A percentile compares a stretch with the other conserved stretches of the same genome.
phyloP scores from a whole-genome alignment of 2,888 invertebrate genomes.

The Callinectes sapidus region DNA sequence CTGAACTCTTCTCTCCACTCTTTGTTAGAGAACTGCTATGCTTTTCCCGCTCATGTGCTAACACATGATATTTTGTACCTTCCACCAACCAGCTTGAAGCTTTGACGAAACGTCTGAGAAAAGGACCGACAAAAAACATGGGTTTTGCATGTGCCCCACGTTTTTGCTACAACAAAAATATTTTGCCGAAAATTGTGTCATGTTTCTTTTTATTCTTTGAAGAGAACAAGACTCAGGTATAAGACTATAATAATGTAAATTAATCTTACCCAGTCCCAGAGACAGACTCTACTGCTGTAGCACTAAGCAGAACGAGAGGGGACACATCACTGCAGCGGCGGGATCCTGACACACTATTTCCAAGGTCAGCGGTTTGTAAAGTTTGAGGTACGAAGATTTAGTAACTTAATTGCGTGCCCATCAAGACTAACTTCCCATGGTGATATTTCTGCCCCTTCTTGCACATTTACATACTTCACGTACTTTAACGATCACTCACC shows the following conservation, averaged over 20 bases:
- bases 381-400: conserved; percentile 10
- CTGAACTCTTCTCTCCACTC: not conserved
- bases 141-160: not conserved
- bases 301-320: not conserved
- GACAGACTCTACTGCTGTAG: not conserved
- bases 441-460: not conserved
- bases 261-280: not conserved
- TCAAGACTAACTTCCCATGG: not conserved
- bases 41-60: not conserved
- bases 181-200: not conserved
- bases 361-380: not conserved
- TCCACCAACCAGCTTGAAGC: not conserved
- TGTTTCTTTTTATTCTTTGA: not conserved
- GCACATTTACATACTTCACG: not conserved
- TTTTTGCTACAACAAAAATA: not conserved
- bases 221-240: not conserved
- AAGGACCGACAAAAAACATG: not conserved
- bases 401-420: not conserved
- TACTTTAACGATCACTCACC: not conserved
- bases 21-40: not conserved
- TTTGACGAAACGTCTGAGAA: not conserved
- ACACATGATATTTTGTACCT: not conserved
- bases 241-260: not conserved
- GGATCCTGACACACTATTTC: not conserved
- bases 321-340: not conserved